A percentile compares a stretch with the other conserved stretches of the same genome.
Evolutionary conservation across 2,113 vertebrate genomes (phyloP).

Genomic region (Ammodytes dubius): DNA sequence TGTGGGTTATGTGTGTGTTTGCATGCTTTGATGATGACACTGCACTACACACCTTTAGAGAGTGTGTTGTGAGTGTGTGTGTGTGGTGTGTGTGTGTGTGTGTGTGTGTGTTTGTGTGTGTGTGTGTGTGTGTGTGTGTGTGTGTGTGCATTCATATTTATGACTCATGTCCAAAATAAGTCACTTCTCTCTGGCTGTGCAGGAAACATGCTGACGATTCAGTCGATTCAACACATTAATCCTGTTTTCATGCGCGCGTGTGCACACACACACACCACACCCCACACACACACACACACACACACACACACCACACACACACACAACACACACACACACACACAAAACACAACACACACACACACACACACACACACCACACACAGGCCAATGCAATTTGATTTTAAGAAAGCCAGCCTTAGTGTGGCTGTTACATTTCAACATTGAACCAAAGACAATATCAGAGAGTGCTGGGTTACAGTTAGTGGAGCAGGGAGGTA

Average conservation of each 20-base stretch:
- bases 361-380: conserved; percentile 9
- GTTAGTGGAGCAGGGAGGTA: conserved; percentile 35
- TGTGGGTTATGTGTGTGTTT: conserved; percentile 5
- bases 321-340: too few species aligned
- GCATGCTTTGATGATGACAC: not conserved
- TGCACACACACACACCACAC: conserved; percentile 40
- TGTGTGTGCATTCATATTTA: conserved; percentile 45
- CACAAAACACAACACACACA: conserved; percentile 45
- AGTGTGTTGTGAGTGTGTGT: not conserved
- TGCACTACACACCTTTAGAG: not conserved
- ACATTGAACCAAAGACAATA: conserved; percentile 60
- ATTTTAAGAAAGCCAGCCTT: conserved; percentile 35
- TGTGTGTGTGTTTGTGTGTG: not conserved
- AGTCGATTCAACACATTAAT: conserved; percentile 63
- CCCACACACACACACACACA: conserved; percentile 23
- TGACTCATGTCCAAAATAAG: conserved; percentile 64
- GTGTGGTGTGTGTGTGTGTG: conserved; percentile 6
- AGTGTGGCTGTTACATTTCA: conserved; percentile 42
- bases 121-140: conserved; percentile 7
- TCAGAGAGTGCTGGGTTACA: conserved; percentile 27
- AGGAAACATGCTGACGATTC: conserved; percentile 63
- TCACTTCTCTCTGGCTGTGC: conserved; percentile 55
- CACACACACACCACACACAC: conserved; percentile 13
- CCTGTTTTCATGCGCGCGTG: conserved; percentile 31
- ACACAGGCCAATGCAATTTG: conserved; percentile 28